Evolutionary conservation across 2,113 vertebrate species (phyloP).

Genomic region (Phalacrocorax carbo): DNA sequence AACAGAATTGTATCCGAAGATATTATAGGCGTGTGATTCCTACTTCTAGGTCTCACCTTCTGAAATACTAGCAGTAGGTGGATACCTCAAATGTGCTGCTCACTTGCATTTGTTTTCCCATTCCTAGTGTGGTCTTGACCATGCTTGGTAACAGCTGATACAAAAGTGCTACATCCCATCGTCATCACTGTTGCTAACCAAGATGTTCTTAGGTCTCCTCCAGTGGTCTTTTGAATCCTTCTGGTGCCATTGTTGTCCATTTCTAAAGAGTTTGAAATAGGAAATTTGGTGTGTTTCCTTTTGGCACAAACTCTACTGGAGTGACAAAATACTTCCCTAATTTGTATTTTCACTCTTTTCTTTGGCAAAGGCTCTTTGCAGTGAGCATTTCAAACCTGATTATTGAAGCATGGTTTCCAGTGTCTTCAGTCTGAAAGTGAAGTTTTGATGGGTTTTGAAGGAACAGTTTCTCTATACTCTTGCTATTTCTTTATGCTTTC

Average conservation of each 20-base stretch:
- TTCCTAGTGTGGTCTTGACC: not conserved
- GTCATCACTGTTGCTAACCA: not conserved
- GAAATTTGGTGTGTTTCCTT: not conserved
- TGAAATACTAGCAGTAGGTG: not conserved
- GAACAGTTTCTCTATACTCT: not conserved
- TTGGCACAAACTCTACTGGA: not conserved
- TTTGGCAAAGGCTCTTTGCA: not conserved
- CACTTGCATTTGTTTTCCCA: not conserved
- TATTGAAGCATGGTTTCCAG: not conserved
- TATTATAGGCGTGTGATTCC: fast-evolving
- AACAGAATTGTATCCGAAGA: not conserved
- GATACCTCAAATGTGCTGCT: not conserved
- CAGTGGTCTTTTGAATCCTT: not conserved
- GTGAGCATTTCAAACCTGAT: not conserved
- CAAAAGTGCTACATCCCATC: not conserved
- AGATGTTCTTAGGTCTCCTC: not conserved
- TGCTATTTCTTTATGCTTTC: not conserved
- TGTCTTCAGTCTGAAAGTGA: not conserved
- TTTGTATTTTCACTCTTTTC: not conserved
- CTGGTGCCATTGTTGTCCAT: not conserved
- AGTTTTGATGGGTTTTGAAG: not conserved
- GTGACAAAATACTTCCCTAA: not conserved
- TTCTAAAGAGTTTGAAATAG: not conserved
- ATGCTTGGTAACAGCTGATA: not conserved
- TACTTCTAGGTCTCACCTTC: not conserved